Conservation (phyloP, 2,797 vertebrate species). For the Lepilemur septentrionalis region DNA sequence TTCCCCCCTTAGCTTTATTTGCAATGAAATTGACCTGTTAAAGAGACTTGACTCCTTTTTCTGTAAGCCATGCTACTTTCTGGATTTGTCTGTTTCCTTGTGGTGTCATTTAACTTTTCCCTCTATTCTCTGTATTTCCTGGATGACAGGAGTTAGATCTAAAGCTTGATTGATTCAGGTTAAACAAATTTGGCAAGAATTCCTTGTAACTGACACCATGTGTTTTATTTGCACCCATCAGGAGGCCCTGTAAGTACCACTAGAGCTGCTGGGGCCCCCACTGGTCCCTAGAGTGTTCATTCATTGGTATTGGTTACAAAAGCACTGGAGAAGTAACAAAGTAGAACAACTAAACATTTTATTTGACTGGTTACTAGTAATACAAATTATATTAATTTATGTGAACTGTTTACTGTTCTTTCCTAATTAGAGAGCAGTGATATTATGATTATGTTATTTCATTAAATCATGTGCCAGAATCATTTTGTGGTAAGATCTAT, state of each 20-base stretch:
- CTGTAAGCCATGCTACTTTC: neutral
- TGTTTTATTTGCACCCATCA: neutral
- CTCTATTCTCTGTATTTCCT: neutral
- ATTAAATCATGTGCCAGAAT: neutral
- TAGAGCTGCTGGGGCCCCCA: neutral
- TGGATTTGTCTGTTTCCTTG: neutral
- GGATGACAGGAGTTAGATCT: neutral
- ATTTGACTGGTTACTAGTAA: slow-evolving; percentile 21
- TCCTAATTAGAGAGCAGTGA: slow-evolving; percentile 21
- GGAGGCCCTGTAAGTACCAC: neutral
- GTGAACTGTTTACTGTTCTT: slow-evolving; percentile 33
- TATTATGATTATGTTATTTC: neutral
- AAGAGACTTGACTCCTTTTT: neutral
- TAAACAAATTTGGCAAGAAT: neutral
- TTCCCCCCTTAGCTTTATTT: neutral
- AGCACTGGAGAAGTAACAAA: neutral
- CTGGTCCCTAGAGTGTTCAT: neutral
- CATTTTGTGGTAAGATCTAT: slow-evolving; percentile 24
- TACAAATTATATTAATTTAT: slow-evolving; percentile 29
- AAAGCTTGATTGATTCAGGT: neutral
- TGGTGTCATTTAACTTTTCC: neutral
- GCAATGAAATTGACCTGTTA: neutral
- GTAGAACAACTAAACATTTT: neutral
- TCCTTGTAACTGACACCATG: neutral
- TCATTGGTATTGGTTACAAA: neutral